Evolutionary conservation across 2,888 invertebrate species (phyloP), one percentile per base, ranked within the genome.

Genomic region (Trichopoda pennipes): DNA sequence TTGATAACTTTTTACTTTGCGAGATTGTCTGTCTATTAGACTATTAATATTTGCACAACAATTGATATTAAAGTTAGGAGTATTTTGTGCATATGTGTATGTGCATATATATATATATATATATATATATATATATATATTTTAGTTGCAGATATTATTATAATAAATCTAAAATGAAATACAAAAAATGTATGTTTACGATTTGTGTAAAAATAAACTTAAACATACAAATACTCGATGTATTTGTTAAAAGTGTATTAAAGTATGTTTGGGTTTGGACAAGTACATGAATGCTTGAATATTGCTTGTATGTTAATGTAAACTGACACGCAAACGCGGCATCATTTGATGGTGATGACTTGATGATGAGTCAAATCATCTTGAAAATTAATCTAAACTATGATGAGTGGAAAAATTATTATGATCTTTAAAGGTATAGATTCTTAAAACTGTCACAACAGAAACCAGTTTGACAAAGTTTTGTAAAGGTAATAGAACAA

Each of bases 291-390:
- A 28, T 60, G 51, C 53, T 53, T 44, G 47, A 28, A 35, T 72
- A 38, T 58, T 72, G 38, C 58, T 44, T 49, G 49, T 72, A 49
- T 69, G 73, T 44, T 81, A 81, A 81, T 81, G 78, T 81, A 69
- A 81, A 74, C 74, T 69, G 77, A 78, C 81, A 81, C 81, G 81
- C 81, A 81, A 78, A 77, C 78, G 81, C 78, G 81, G 81, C 75
- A 75, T 79, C 74, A 82, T 82, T 79, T 79, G 70, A 74, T 82
- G 83, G 61, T 83, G 77, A 83, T 83, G 83, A 80, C 68, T 83
- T 83, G 83, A 80, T 80, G 83, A 83, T 80, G 83, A 72, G 69
- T 61, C 77, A 69, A 80, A 80, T 74, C 80, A 69, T 69, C 55
- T 69, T 73, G 75, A 68, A 79, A 72, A 82, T 78, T 69, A 77